A percentile compares a stretch with the other conserved stretches of the same genome.
These are phyloP conservation scores for Rhinolophus ferrumequinum DNA, from an alignment of 2,113 vertebrate species.

Conservation along the genomic window DNA sequence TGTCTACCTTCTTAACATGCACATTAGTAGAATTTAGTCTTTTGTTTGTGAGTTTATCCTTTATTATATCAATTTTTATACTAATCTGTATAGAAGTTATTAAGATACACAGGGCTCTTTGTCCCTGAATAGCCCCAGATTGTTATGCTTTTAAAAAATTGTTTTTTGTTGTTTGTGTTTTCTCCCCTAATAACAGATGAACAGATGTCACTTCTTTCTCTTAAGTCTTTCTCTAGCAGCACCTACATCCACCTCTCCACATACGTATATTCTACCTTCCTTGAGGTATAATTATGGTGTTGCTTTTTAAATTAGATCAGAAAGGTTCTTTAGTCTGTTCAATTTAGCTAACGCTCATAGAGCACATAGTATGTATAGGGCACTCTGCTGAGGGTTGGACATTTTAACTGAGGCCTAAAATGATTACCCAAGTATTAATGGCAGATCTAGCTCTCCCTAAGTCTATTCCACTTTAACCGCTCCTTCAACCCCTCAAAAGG, in stretches of 20 bases:
- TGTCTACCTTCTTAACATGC: conserved; percentile 15
- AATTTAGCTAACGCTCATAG: background rate
- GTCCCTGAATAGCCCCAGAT: background rate
- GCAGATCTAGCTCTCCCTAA: background rate
- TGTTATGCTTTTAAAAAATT: conserved; percentile 9
- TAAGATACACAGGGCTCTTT: background rate
- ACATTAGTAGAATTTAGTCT: background rate
- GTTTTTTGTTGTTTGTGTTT: background rate
- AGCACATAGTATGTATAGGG: background rate
- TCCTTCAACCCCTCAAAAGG: background rate
- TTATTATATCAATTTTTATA: conserved; percentile 3
- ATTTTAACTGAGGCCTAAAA: background rate
- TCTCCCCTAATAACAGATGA: background rate
- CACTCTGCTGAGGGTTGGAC: background rate
- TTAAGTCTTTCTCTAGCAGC: conserved; percentile 15
- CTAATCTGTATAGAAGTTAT: background rate
- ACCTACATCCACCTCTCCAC: background rate
- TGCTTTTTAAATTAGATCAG: background rate
- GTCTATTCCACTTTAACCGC: background rate
- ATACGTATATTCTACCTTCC: background rate
- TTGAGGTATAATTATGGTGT: background rate
- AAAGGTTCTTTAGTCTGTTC: background rate
- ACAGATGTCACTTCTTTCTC: background rate
- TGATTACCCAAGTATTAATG: background rate
- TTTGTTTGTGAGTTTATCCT: conserved; percentile 42